Evolutionary conservation across 2,113 vertebrate species (phyloP), one percentile per base, ranked within the genome.

Genomic region (Danionella cerebrum): DNA sequence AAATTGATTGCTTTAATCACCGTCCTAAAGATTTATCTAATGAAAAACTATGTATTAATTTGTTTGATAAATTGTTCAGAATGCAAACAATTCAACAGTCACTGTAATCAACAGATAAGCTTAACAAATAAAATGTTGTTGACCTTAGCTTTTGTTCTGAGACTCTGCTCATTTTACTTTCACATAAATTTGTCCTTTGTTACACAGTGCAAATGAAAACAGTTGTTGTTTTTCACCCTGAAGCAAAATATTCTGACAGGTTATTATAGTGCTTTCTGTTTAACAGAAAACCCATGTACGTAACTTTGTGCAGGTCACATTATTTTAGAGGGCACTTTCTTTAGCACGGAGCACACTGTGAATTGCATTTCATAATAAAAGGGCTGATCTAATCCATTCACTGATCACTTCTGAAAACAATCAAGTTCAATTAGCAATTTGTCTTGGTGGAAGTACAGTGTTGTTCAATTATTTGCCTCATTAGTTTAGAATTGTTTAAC

Each of bases 1-100:
- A 9, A 59, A 59, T 59, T 59, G 39, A 59, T 27, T 41, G n/a
- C 24, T 59, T 59, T 59, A 59, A 59, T 59, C 22, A 41, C 8
- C 25, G n/a, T 59, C 24, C 36, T 42, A 33, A 14, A 14, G 22
- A 41, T 58, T 42, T 58, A 4, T 25, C n/a, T 10, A 14, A 13
- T 9, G 54, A n/a, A n/a, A n/a, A n/a, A n/a, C n/a, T n/a, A n/a
- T n/a, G n/a, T n/a, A n/a, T n/a, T n/a, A n/a, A n/a, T n/a, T n/a
- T n/a, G n/a, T n/a, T n/a, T 33, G 27, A 18, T 53, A 31, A 52
- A 10, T 27, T 31, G 24, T 16, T n/a, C 14, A 45, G 16, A 11
- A 45, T 45, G 4, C 18, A 45, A 19, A 21, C n/a, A n/a, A n/a
- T n/a, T n/a, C n/a, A n/a, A n/a, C n/a, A n/a, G n/a, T n/a, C n/a